Conservation (phyloP, 2,888 invertebrate genomes). For the Hypolimnas misippus region DNA sequence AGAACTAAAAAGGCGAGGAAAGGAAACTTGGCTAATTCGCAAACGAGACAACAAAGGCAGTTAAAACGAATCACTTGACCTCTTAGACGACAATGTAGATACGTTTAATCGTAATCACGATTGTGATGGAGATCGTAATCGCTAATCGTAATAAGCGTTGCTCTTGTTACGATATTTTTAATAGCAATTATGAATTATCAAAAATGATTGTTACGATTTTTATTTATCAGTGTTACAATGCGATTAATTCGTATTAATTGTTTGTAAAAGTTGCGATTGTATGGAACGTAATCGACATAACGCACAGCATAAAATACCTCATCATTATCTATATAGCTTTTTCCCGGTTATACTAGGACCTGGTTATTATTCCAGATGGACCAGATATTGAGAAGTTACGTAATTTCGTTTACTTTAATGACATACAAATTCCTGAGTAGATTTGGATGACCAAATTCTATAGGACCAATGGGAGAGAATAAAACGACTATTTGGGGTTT, state of each 20-base stretch:
- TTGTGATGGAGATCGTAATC: constrained; percentile 38
- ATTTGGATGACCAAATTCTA: no score
- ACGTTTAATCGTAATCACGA: constrained; percentile 34
- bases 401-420: no score
- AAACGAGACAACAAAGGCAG: constrained; percentile 49
- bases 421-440: no score
- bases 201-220: not conserved
- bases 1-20: constrained; percentile 18
- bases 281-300: no score
- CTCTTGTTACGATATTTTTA: constrained; percentile 8
- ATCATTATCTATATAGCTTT: no score
- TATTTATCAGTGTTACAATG: not conserved
- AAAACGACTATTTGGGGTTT: no score
- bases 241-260: not conserved
- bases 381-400: no score
- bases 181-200: constrained; percentile 6
- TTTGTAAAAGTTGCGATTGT: no score
- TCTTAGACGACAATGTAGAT: constrained; percentile 31
- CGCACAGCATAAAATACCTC: no score
- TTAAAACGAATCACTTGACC: constrained; percentile 37
- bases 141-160: constrained; percentile 26
- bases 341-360: no score
- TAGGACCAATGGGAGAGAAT: no score
- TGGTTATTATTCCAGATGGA: no score
- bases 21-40: constrained; percentile 42